phyloP scores from a whole-genome alignment of 37 sponge, comb jelly and placozoan species.

The Halichondria panicea region DNA sequence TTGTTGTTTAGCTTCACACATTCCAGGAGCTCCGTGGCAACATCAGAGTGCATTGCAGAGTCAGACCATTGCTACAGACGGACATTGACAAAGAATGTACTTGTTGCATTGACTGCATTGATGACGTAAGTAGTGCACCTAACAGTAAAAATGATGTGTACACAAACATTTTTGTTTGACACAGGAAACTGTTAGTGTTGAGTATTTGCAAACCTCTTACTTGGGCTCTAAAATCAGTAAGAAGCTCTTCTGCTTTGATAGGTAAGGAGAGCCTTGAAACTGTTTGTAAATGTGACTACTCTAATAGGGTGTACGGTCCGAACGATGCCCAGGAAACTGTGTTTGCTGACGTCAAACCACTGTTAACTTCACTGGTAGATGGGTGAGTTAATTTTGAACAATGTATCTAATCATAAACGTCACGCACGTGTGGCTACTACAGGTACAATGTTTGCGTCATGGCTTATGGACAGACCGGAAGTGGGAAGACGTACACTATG shows the following conservation, averaged over 20 bases:
- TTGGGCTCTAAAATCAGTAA: conserved; percentile 10
- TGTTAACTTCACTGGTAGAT: conserved; percentile 69
- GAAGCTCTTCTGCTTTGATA: conserved; percentile 62
- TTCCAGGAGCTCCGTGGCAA: conserved; percentile 71
- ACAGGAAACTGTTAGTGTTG: conserved; percentile 55
- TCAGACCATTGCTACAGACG: conserved; percentile 67
- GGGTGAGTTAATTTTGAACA: conserved; percentile 23
- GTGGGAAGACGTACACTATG: conserved; percentile 80
- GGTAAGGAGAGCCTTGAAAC: conserved; percentile 17
- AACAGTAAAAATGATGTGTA: neutral
- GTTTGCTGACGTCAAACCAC: conserved; percentile 59
- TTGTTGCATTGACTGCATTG: neutral
- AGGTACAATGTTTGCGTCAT: conserved; percentile 79
- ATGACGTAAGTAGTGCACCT: conserved; percentile 19
- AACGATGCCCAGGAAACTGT: conserved; percentile 27
- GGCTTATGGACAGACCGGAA: conserved; percentile 82
- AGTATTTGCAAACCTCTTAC: neutral
- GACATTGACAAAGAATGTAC: conserved; percentile 18
- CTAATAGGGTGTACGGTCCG: conserved; percentile 48
- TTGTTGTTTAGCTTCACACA: neutral
- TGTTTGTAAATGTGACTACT: neutral
- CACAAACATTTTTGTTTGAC: neutral
- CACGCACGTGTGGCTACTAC: neutral
- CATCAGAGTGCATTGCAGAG: conserved; percentile 67
- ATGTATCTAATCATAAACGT: neutral